Evolutionary conservation across 2,113 vertebrate genomes (phyloP).

Genomic region (Xiphophorus couchianus): DNA sequence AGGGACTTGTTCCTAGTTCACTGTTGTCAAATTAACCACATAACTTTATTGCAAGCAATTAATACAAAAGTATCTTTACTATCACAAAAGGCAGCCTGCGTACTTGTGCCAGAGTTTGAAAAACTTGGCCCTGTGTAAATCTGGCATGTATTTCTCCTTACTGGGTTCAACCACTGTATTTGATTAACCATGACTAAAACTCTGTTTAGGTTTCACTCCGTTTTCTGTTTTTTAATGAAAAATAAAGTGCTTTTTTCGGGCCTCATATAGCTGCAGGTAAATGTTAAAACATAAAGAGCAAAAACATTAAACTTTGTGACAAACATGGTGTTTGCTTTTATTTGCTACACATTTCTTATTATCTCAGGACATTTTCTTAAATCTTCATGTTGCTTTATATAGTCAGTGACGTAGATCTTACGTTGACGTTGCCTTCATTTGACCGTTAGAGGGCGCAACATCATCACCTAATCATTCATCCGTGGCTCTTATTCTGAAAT

Average conservation of each 20-base stretch:
- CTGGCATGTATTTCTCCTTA: neutral
- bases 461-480: neutral
- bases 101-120: neutral
- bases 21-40: no score
- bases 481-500: neutral
- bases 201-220: neutral
- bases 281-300: neutral
- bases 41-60: no score
- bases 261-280: neutral
- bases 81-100: neutral
- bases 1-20: no score
- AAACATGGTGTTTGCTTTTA: neutral
- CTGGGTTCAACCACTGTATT: neutral
- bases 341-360: neutral
- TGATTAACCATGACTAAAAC: neutral
- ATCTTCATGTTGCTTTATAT: no score
- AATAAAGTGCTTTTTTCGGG: no score
- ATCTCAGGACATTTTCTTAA: neutral
- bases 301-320: neutral
- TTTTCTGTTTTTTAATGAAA: neutral
- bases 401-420: neutral
- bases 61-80: neutral
- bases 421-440: neutral
- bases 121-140: neutral
- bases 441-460: conserved; percentile 67